Conservation (phyloP, 2,888 invertebrate genomes). For the Microctonus hyperodae region DNA sequence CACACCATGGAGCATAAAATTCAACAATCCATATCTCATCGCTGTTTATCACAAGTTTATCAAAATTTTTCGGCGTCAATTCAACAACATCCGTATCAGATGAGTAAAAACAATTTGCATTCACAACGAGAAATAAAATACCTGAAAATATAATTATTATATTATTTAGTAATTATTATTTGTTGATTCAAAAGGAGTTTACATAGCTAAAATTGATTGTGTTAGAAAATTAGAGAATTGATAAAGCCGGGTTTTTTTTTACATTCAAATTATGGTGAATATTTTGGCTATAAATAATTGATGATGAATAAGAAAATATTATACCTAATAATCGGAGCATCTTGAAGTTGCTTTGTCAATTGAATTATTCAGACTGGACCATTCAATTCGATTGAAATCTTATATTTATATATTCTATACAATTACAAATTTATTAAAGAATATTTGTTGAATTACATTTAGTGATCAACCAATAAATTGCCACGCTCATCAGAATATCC, state of each 20-base stretch:
- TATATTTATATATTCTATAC: not conserved
- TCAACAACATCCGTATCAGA: slow-evolving; percentile 81
- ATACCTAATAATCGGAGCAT: not conserved
- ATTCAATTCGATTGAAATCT: not conserved
- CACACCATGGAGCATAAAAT: slow-evolving; percentile 97
- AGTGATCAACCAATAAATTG: not conserved
- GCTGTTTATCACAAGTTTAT: slow-evolving; percentile 80
- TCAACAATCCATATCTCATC: slow-evolving; percentile 95
- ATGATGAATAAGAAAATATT: not conserved
- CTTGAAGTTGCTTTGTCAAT: not conserved
- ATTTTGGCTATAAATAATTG: not conserved
- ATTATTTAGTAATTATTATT: not conserved
- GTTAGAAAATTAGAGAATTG: no score
- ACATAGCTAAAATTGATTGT: no score
- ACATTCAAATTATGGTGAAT: not conserved
- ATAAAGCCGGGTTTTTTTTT: not conserved
- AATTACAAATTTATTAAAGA: not conserved
- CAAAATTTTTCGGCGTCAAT: slow-evolving; percentile 87
- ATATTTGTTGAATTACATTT: not conserved
- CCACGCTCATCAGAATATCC: not conserved
- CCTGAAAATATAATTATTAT: slow-evolving; percentile 36
- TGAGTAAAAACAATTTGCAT: slow-evolving; percentile 69
- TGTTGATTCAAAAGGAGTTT: not conserved
- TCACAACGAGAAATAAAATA: slow-evolving; percentile 50
- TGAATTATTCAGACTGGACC: not conserved